Evolutionary conservation across 2,888 invertebrate genomes (phyloP), one percentile per base, ranked within the genome.

Genomic region (Cantharis flavilabris): DNA sequence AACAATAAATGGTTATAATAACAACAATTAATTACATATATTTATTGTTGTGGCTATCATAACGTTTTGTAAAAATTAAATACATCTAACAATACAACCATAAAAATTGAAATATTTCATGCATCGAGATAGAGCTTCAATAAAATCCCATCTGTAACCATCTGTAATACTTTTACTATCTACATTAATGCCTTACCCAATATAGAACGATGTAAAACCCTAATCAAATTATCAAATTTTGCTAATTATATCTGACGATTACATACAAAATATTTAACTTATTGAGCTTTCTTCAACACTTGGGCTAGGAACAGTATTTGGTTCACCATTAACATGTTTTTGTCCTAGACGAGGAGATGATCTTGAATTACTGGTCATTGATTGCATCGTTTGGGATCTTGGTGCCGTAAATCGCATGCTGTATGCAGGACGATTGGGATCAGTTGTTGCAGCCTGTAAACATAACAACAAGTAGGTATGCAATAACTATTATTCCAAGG

Each of bases 331-430:
- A n/a, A 81, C 83, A 73, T 86, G 86, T 71, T 85, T 86, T 69
- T 83, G 84, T 26, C 84, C 84, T 63, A 83, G 78, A 76, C 83
- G 80, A 63, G 86, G 86, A 14, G 86, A 85, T 11, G 86, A 86
- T 80, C 84, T 83, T 33, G 86, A 86, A 76, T 86, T 87, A 80
- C 86, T 86, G 67, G 90, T 90, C 84, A 90, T 89, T 81, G 90
- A 90, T 84, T 89, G 89, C 85, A 90, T 88, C 67, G 90, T 90
- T 83, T 90, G 90, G 75, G 90, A 90, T 72, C 89, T 85, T 11
- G 88, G 87, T 28, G 86, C 87, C 16, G 89, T 84, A 82, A 90
- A 90, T 79, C 89, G 85, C 90, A 90, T 90, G 84, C 89, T 90
- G 86, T 89, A 89, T 11, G 86, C 86, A 20, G 87, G 86, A 63